Percentiles rank a stretch among this genome's conserved stretches.
Evolutionary conservation across 2,797 vertebrate genomes (phyloP).

Genomic region (Moxostoma hubbsi): DNA sequence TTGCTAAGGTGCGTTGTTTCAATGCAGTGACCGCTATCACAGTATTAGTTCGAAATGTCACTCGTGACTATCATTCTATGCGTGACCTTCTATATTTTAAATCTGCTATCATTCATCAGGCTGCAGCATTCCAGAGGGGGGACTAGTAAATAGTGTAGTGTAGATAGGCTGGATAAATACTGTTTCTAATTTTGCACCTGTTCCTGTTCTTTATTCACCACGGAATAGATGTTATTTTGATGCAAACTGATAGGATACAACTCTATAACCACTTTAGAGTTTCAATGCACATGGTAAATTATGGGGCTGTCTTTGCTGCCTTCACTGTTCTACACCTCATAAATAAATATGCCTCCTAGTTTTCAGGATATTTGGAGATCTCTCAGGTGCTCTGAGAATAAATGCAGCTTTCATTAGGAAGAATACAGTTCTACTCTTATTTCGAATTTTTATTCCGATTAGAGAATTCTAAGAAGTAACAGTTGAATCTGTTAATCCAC

Average conservation of each 20-base stretch:
- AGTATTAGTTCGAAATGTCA: constrained; percentile 22
- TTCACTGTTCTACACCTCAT: constrained; percentile 28
- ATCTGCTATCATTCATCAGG: constrained; percentile 15
- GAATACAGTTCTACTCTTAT: background rate
- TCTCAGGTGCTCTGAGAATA: constrained; percentile 15
- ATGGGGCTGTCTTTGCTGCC: constrained; percentile 21
- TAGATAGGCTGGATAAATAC: background rate
- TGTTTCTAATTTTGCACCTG: too few species aligned
- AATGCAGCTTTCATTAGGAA: constrained; percentile 3
- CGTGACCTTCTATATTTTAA: constrained; percentile 9
- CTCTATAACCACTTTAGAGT: constrained; percentile 29
- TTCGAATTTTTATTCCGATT: background rate
- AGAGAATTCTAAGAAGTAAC: background rate
- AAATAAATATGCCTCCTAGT: constrained; percentile 27
- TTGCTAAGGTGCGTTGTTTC: constrained; percentile 57
- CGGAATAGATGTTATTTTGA: constrained; percentile 8
- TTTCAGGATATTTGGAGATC: constrained; percentile 18
- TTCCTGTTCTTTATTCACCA: constrained; percentile 39
- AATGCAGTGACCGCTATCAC: constrained; percentile 44
- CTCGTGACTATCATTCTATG: background rate
- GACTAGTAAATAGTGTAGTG: background rate
- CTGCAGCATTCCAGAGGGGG: constrained; percentile 30
- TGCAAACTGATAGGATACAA: constrained; percentile 1
- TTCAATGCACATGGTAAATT: constrained; percentile 49
- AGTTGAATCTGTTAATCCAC: background rate